Evolutionary conservation across 2,113 vertebrate genomes (phyloP).

Genomic region (Tetraodon nigroviridis): DNA sequence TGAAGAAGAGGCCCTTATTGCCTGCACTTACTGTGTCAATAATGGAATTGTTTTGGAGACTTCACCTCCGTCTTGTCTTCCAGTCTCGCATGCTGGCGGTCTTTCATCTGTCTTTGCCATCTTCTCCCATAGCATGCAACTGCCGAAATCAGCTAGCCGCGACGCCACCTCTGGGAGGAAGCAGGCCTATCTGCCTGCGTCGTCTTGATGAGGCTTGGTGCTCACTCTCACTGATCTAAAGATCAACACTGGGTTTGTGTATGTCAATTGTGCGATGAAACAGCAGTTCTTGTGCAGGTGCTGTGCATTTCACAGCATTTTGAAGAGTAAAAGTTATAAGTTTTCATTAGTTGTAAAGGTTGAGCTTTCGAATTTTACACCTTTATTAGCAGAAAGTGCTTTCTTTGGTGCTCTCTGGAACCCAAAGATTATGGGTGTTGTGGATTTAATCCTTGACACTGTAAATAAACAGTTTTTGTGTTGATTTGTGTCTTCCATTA

Average conservation of each 20-base stretch:
- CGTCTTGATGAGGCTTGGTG: constrained; percentile 27
- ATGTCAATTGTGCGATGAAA: constrained; percentile 2
- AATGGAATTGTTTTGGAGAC: constrained; percentile 74
- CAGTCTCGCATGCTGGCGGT: constrained; percentile 69
- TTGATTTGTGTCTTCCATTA: too few relatives aligned
- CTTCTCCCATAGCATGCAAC: constrained; percentile 72
- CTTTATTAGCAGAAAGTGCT: too few relatives aligned
- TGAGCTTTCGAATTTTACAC: too few relatives aligned
- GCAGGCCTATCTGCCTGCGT: constrained; percentile 31
- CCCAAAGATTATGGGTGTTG: too few relatives aligned
- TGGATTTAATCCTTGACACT: too few relatives aligned
- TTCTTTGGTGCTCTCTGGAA: too few relatives aligned
- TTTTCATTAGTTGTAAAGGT: too few relatives aligned
- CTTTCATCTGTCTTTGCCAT: constrained; percentile 75
- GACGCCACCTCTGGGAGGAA: constrained; percentile 44
- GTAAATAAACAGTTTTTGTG: too few relatives aligned
- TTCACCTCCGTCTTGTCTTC: constrained; percentile 64
- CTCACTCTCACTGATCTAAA: constrained; percentile 50
- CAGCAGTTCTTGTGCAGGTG: too few relatives aligned
- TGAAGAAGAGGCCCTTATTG: constrained; percentile 71
- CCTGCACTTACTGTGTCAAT: constrained; percentile 66
- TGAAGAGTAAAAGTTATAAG: background rate
- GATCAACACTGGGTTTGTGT: constrained; percentile 26
- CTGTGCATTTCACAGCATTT: background rate
- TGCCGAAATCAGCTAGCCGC: constrained; percentile 23